Base-by-base conservation (phyloP, 2,888 invertebrate species). In the Sisyra nigra region DNA sequence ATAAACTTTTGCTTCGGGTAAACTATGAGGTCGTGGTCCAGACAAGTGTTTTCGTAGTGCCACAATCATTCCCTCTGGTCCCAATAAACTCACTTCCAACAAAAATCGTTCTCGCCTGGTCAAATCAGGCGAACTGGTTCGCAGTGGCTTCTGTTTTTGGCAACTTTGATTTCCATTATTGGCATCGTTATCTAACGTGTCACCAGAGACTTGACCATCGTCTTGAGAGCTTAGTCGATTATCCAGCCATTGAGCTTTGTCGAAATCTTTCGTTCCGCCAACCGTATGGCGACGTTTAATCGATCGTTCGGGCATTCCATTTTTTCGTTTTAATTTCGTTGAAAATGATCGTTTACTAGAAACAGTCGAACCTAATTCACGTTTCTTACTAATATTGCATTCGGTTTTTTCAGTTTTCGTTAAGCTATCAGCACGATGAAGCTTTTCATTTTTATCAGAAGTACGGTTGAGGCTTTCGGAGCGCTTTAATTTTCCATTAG, bases 271-370 rank as follows among this genome's bases (percentile, higher is more conserved):
- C n/a, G 86, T 85, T 43, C 92, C 91, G 48, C 91, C 91, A 7
- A 92, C 89, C 1, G 92, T 92, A 65, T 92, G 91, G 19, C 92
- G 71, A 35, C 92, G 73, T 63, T 88, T 88, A 55, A 88, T 85
- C 48, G 84, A 83, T 50, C 80, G 67, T 61, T 80, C 80, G n/a
- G 76, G 79, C 78, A 76, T 78, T 47, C 80, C 81, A 60, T 79
- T 80, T 63, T 81, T 81, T 50, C 81, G 65, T 61, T 82, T 81
- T 45, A 79, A 63, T 58, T 80, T 80, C 42, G 73, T 71, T 5
- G 43, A 38, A 42, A 55, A 57, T 41, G 57, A 56, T 51, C 66
- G 63, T 42, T 65, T 61, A 24, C 56, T 54, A 15, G 57, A 54
- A 42, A 48, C 46, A 24, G 24, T 7, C 53, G 54, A 51, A 18